These are phyloP conservation scores for Zaprionus taronus DNA, from an alignment of 1,140 invertebrate genomes.

Conservation along the genomic window DNA sequence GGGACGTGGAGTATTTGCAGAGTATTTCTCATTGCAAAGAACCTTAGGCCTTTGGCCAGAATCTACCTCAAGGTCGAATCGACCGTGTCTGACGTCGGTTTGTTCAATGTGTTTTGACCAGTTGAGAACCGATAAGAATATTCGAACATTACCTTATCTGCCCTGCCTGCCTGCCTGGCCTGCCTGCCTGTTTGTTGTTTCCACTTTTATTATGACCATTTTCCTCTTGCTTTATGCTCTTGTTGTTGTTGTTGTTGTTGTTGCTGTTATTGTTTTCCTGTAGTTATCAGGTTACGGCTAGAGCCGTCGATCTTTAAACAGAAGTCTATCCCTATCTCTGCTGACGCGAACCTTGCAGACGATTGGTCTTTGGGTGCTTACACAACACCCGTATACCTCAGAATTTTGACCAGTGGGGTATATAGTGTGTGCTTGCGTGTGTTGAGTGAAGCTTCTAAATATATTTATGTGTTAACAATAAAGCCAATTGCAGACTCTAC, in stretches of 20 bases:
- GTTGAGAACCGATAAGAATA: constrained; percentile 27
- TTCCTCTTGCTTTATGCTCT: background rate
- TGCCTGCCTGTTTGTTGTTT: constrained; percentile 5
- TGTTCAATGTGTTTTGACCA: constrained; percentile 19
- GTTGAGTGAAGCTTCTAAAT: background rate
- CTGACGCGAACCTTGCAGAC: constrained; percentile 25
- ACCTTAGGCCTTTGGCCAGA: background rate
- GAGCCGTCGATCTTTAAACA: constrained; percentile 33
- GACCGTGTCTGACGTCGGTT: constrained; percentile 1
- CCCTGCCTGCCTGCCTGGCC: background rate
- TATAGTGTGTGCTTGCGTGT: background rate
- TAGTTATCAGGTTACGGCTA: constrained; percentile 20
- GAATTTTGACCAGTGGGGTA: background rate
- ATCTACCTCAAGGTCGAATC: constrained; percentile 27
- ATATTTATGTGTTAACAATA: background rate
- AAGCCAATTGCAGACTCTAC: background rate
- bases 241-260: background rate
- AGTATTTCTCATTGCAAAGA: background rate
- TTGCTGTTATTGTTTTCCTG: constrained; percentile 10
- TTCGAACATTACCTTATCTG: constrained; percentile 31
- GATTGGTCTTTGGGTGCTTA: constrained; percentile 23
- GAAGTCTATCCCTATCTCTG: constrained; percentile 27
- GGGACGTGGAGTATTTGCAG: background rate
- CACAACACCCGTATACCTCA: background rate
- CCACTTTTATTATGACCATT: constrained; percentile 1